phyloP scores from a whole-genome alignment of 2,113 vertebrate genomes.

The Anoura caudifer region DNA sequence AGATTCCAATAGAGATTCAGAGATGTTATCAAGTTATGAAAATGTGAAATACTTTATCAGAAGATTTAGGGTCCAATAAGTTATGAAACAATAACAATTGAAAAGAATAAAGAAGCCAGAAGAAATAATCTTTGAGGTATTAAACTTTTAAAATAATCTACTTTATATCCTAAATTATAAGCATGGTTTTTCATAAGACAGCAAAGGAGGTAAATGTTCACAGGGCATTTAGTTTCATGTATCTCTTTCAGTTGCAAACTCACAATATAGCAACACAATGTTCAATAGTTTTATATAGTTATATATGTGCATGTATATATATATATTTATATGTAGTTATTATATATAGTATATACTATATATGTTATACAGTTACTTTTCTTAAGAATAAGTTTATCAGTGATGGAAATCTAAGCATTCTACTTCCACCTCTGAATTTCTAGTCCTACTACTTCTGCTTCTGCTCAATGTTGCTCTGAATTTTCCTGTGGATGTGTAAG shows the following conservation, averaged over 20 bases:
- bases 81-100: not conserved
- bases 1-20: not conserved
- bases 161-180: not conserved
- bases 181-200: not conserved
- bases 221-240: not conserved
- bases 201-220: not conserved
- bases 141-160: not conserved
- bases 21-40: not conserved
- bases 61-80: not conserved
- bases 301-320: too few species aligned
- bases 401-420: not conserved
- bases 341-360: too few species aligned
- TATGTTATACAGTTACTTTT: not conserved
- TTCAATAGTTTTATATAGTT: not conserved
- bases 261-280: not conserved
- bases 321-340: too few species aligned
- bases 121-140: not conserved
- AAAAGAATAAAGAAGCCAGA: not conserved
- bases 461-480: not conserved
- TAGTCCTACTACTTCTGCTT: not conserved
- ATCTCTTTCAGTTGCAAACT: not conserved
- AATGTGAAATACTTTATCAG: not conserved
- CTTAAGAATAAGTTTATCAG: not conserved
- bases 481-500: not conserved
- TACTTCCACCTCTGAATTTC: not conserved